These are phyloP conservation scores for Nothoprocta perdicaria DNA, from an alignment of 2,113 vertebrate genomes.

Conservation along the genomic window DNA sequence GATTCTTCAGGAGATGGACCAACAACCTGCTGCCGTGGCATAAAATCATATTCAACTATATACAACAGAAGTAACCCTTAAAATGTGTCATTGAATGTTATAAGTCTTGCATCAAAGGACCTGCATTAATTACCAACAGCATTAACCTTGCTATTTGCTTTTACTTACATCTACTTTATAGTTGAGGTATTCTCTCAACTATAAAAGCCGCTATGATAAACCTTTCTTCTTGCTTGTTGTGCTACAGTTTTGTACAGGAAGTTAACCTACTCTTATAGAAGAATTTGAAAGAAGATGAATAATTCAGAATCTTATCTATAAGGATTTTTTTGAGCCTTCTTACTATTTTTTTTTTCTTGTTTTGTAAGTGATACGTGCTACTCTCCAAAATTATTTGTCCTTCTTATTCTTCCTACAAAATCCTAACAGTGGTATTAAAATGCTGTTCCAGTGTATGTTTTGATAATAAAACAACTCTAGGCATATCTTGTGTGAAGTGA, in stretches of 20 bases:
- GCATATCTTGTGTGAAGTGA: background rate
- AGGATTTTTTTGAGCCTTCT: background rate
- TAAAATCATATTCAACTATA: background rate
- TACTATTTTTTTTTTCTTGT: background rate
- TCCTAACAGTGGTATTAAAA: background rate
- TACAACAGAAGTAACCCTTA: background rate
- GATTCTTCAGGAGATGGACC: background rate
- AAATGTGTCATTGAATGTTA: background rate
- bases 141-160: background rate
- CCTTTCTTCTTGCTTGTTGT: background rate
- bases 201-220: background rate
- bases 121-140: background rate
- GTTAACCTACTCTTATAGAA: background rate
- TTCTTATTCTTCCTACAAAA: background rate
- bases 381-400: background rate
- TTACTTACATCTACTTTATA: background rate
- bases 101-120: background rate
- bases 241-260: background rate
- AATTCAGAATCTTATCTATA: background rate
- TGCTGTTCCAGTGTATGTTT: background rate
- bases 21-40: background rate
- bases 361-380: background rate
- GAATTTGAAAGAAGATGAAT: background rate
- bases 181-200: background rate
- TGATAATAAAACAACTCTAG: background rate